phyloP scores from a whole-genome alignment of 1,140 invertebrate genomes.

The Bombus terrestris region DNA sequence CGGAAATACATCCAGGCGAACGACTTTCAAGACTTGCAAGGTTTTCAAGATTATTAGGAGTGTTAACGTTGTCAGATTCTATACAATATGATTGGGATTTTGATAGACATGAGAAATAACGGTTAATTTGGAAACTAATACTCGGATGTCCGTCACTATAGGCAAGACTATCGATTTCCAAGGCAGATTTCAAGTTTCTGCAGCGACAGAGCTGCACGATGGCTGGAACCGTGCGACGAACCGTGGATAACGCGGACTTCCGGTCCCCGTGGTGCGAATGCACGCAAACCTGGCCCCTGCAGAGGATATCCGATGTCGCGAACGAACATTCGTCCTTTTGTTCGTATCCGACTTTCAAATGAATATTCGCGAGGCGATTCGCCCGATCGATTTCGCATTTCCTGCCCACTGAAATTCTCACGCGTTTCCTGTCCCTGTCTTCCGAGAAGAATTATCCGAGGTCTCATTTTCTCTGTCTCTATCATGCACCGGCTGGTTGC shows the following conservation, averaged over 20 bases:
- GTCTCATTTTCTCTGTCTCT: neutral
- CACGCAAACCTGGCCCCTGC: neutral
- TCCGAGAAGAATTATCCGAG: neutral
- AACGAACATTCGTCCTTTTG: slow-evolving; percentile 17
- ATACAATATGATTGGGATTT: no score
- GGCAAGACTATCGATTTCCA: neutral
- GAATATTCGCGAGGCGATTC: slow-evolving; percentile 21
- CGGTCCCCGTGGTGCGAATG: neutral
- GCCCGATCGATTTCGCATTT: slow-evolving; percentile 22
- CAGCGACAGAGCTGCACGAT: neutral
- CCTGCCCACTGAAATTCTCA: neutral
- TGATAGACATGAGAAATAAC: no score
- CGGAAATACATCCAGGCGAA: no score
- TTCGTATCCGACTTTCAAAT: slow-evolving; percentile 8
- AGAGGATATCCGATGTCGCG: neutral
- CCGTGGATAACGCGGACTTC: neutral
- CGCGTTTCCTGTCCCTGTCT: neutral
- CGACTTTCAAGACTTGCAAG: no score
- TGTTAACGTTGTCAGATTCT: no score
- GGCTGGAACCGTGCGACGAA: neutral
- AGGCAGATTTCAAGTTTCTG: slow-evolving; percentile 6
- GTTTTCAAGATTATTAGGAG: no score
- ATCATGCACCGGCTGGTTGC: neutral
- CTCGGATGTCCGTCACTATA: no score
- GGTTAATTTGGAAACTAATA: no score